Evolutionary conservation across 2,113 vertebrate genomes (phyloP).

Genomic region (Eupsittula cactorum): DNA sequence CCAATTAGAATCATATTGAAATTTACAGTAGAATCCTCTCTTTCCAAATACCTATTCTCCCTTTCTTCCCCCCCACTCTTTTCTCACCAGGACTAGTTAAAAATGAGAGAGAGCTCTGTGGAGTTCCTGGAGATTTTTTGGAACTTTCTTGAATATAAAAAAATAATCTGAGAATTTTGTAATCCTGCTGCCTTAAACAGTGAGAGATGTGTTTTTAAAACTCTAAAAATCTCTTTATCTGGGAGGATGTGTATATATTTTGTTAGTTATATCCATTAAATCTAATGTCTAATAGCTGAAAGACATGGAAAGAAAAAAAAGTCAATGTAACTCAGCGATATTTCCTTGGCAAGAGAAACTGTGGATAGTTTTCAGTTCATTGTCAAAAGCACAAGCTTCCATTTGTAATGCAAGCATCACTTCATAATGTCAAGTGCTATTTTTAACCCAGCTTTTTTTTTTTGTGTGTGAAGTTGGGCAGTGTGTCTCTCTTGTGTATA

Average conservation of each 20-base stretch:
- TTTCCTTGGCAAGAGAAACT: background rate
- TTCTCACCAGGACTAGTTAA: background rate
- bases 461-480: background rate
- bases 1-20: background rate
- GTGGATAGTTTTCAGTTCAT: background rate
- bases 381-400: background rate
- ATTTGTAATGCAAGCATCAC: background rate
- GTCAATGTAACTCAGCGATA: background rate
- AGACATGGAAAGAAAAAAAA: background rate
- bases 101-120: background rate
- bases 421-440: background rate
- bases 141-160: background rate
- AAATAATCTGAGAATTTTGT: background rate
- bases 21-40: background rate
- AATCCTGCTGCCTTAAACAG: background rate
- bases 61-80: background rate
- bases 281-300: background rate
- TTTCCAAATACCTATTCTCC: background rate
- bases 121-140: background rate
- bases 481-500: background rate
- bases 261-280: background rate
- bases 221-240: background rate
- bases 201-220: background rate
- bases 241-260: background rate
- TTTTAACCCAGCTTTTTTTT: background rate